These are phyloP conservation scores for Drosophila elegans DNA, from an alignment of 1,140 invertebrate species.

Conservation along the genomic window DNA sequence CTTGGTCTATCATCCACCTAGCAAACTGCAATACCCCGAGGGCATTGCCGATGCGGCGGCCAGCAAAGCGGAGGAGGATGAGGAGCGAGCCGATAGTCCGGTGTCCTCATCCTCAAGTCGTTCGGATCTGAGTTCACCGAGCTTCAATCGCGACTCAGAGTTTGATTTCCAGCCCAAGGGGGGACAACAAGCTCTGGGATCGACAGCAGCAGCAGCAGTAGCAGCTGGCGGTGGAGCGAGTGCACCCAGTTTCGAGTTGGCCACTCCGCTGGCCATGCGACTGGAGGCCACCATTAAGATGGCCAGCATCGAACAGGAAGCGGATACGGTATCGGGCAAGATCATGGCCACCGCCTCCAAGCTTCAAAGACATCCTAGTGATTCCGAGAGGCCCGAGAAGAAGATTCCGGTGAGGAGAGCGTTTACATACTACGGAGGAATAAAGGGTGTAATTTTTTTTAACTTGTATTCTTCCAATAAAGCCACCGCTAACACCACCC, in stretches of 20 bases:
- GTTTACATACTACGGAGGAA: too few relatives aligned
- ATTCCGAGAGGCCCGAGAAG: conserved; percentile 65
- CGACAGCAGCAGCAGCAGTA: not conserved
- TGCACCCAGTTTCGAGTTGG: conserved; percentile 63
- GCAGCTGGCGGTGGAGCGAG: not conserved
- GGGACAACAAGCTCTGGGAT: not conserved
- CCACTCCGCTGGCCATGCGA: conserved; percentile 72
- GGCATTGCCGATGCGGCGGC: conserved; percentile 80
- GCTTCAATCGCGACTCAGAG: conserved; percentile 89
- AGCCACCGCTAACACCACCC: conserved; percentile 85
- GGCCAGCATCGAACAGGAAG: conserved; percentile 72
- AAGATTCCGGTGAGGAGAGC: conserved; percentile 67
- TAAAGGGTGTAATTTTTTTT: too few relatives aligned
- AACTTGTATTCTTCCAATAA: too few relatives aligned
- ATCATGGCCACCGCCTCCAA: conserved; percentile 27
- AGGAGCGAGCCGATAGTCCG: conserved; percentile 87
- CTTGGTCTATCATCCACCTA: conserved; percentile 90
- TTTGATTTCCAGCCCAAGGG: conserved; percentile 86
- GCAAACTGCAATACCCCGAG: conserved; percentile 91
- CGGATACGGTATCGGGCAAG: conserved; percentile 42
- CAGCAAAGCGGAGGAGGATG: conserved; percentile 85
- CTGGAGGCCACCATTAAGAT: conserved; percentile 78
- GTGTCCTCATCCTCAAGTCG: conserved; percentile 89
- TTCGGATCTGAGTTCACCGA: conserved; percentile 89
- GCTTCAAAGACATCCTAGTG: conserved; percentile 58